phyloP scores from a whole-genome alignment of 92 coral and sea anemone genomes.

The Meandrina meandrites region DNA sequence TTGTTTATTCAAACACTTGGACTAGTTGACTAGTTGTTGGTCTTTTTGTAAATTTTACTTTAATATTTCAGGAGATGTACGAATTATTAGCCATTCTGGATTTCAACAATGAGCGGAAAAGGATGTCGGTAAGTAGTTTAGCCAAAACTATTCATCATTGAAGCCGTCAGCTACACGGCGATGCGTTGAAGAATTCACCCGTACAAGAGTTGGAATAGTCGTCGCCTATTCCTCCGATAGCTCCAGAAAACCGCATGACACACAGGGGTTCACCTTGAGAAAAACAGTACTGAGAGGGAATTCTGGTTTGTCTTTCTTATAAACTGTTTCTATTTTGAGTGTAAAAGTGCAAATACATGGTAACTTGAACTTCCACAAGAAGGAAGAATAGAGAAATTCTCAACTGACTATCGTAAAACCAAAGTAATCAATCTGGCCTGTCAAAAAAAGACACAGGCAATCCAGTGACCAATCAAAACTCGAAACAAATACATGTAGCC shows the following conservation, averaged over 20 bases:
- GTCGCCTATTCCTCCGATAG: background rate
- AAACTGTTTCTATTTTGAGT: background rate
- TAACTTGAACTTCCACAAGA: background rate
- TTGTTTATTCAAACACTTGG: background rate
- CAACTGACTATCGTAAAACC: too few species aligned
- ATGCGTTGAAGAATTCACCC: too few species aligned
- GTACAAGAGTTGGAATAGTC: too few species aligned
- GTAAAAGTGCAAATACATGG: background rate
- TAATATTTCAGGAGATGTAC: slow-evolving; percentile 74
- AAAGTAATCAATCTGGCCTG: too few species aligned
- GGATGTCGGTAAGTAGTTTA: slow-evolving; percentile 90
- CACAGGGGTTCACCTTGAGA: too few species aligned
- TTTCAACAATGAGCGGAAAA: slow-evolving; percentile 91
- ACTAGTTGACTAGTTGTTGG: background rate
- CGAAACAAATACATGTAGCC: too few species aligned
- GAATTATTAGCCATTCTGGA: slow-evolving; percentile 90
- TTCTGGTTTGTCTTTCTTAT: background rate
- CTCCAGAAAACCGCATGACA: background rate
- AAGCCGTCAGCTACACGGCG: background rate
- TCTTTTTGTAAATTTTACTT: background rate
- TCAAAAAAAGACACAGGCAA: too few species aligned
- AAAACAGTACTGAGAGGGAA: background rate
- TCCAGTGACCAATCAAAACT: too few species aligned
- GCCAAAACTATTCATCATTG: background rate
- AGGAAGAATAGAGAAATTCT: too few species aligned